Percentiles rank a stretch among this genome's conserved stretches.
Evolutionary conservation across 2,888 invertebrate species (phyloP).

Genomic region (Drosophila prolongata): DNA sequence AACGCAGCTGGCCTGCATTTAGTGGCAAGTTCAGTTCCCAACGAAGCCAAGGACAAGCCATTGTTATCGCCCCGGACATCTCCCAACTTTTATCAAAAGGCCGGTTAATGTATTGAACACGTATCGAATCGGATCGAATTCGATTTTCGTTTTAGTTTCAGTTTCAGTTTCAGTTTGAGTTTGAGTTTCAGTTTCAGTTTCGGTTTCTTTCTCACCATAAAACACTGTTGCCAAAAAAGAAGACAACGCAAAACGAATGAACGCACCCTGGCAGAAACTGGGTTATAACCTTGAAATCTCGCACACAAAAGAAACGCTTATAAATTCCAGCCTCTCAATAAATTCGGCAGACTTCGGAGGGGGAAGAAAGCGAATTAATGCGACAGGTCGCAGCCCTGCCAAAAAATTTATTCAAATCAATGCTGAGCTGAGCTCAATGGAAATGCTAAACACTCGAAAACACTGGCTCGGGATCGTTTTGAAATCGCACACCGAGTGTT

Average conservation of each 20-base stretch:
- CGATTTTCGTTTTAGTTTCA: constrained; percentile 55
- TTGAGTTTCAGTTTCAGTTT: neutral
- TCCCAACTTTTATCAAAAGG: constrained; percentile 48
- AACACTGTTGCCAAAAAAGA: constrained; percentile 61
- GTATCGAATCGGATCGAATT: constrained; percentile 57
- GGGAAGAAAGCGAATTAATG: constrained; percentile 54
- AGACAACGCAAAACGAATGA: constrained; percentile 25
- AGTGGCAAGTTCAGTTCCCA: constrained; percentile 42
- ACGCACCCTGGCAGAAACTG: constrained; percentile 70
- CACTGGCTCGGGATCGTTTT: constrained; percentile 43
- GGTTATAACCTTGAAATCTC: constrained; percentile 77
- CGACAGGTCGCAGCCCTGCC: constrained; percentile 26
- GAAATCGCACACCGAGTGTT: constrained; percentile 51
- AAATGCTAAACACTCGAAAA: constrained; percentile 67
- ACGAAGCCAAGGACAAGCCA: constrained; percentile 55
- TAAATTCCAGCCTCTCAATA: constrained; percentile 64
- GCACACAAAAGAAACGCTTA: constrained; percentile 64
- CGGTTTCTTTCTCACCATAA: constrained; percentile 66
- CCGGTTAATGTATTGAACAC: constrained; percentile 55
- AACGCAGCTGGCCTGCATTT: constrained; percentile 47
- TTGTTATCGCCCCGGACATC: constrained; percentile 60
- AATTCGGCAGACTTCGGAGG: constrained; percentile 54
- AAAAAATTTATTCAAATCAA: constrained; percentile 65
- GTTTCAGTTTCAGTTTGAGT: neutral
- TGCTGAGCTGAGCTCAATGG: constrained; percentile 55